Percentiles rank a stretch among this genome's conserved stretches.
phyloP scores from a whole-genome alignment of 1,140 invertebrate species.

The Magallana angulata region DNA sequence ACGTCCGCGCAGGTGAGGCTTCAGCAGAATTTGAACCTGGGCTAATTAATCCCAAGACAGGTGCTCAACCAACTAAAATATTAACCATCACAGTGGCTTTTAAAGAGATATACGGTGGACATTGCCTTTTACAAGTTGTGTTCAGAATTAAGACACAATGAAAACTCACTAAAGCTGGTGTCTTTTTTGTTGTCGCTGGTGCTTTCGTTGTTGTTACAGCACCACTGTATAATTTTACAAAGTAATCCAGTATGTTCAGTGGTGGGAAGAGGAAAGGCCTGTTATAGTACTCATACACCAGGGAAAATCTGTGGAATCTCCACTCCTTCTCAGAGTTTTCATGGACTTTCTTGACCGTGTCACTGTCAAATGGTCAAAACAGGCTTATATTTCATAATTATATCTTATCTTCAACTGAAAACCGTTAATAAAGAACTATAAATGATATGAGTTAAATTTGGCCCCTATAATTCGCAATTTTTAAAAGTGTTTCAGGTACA shows the following conservation, averaged over 20 bases:
- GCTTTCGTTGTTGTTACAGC: slow-evolving; percentile 43
- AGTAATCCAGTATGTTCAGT: slow-evolving; percentile 77
- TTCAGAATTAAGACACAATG: too few species aligned
- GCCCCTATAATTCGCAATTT: too few species aligned
- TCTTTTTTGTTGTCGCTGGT: slow-evolving; percentile 57
- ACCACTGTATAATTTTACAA: slow-evolving; percentile 60
- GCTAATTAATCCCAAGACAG: too few species aligned
- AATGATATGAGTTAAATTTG: too few species aligned
- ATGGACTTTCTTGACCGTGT: slow-evolving; percentile 77
- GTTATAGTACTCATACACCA: slow-evolving; percentile 79
- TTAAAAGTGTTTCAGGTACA: too few species aligned
- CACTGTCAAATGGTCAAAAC: slow-evolving; percentile 67
- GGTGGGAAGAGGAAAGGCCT: slow-evolving; percentile 79
- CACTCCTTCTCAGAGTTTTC: slow-evolving; percentile 78
- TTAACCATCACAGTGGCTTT: too few species aligned
- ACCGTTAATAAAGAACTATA: too few species aligned
- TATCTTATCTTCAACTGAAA: not conserved
- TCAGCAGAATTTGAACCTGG: too few species aligned
- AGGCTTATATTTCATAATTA: not conserved
- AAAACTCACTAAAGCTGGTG: slow-evolving; percentile 72
- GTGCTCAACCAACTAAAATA: too few species aligned
- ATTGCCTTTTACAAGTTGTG: too few species aligned
- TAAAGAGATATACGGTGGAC: too few species aligned
- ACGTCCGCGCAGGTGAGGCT: too few species aligned
- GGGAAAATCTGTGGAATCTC: slow-evolving; percentile 79